Base-by-base conservation (phyloP, 2,797 vertebrate genomes). In the Saxicola maurus region DNA sequence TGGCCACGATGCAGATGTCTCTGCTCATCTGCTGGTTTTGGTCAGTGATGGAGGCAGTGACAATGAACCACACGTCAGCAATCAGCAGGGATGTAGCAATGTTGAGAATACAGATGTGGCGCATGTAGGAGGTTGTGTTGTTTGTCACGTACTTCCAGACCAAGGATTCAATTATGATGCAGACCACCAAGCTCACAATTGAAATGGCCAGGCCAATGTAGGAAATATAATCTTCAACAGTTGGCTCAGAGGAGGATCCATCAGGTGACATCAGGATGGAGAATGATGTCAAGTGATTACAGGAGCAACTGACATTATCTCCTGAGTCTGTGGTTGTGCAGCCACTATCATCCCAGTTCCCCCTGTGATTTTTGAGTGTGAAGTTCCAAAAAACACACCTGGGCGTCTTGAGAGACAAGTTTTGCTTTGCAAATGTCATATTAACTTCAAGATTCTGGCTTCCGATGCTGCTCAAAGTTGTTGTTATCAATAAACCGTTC, bases 321-420 rank as follows among this genome's bases (percentile, higher is more conserved):
- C 2, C 28, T 3, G 3, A 6, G 0, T 43, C 30, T 23, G 83
- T 86, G 18, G 92, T 2, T 2, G 13, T 21, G 80, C 98, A 99
- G 6, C 98, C 98, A 4, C 33, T 23, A 3, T 30, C 8, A 60
- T 98, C 98, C 99, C 99, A 99, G 11, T 95, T 96, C 1, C 97
- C 98, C 0, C 43, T 46, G 2, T 7, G 11, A 11, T 91, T 11
- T 13, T 95, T 92, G 6, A 98, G 97, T 6, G 15, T 86, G 89
- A 98, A 98, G 93, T 99, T 98, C 98, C 99, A 99, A 94, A 98
- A 99, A 71, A 98, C 98, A 46, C 98, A 99, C 3, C 77, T 93
- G 1, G 97, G 96, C 6, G 23, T 86, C 25, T 66, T 62, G 12
- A 98, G 74, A 4, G 60, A 87, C 0, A 1, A 16, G 33, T 98